These are phyloP conservation scores for Baccha elongata DNA, from an alignment of 2,888 invertebrate species.

Conservation along the genomic window DNA sequence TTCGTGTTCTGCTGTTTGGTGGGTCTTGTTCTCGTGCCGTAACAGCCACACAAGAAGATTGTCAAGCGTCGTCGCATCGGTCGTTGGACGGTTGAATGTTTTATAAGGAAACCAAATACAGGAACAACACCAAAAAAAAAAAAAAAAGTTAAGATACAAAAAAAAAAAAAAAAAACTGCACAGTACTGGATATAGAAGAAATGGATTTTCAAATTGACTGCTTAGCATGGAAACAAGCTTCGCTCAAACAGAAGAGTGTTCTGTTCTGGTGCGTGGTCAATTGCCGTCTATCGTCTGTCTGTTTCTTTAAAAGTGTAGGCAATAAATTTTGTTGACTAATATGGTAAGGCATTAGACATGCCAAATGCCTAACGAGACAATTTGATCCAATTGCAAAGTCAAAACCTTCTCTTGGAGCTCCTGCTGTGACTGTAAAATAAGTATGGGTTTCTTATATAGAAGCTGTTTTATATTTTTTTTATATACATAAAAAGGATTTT, in stretches of 20 bases:
- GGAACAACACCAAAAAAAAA: slow-evolving; percentile 34
- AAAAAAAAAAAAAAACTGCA: slow-evolving; percentile 15
- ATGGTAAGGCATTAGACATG: slow-evolving; percentile 66
- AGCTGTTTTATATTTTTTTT: not conserved
- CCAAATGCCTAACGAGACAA: slow-evolving; percentile 68
- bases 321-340: slow-evolving; percentile 71
- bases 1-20: slow-evolving; percentile 64
- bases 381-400: slow-evolving; percentile 66
- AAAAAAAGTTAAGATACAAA: slow-evolving; percentile 15
- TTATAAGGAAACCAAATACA: slow-evolving; percentile 56
- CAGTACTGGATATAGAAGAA: slow-evolving; percentile 55
- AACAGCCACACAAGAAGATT: slow-evolving; percentile 71
- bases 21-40: slow-evolving; percentile 69
- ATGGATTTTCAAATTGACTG: slow-evolving; percentile 64
- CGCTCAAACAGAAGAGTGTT: slow-evolving; percentile 38
- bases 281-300: slow-evolving; percentile 66
- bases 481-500: not conserved
- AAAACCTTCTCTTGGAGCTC: slow-evolving; percentile 19
- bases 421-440: slow-evolving; percentile 15
- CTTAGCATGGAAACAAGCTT: slow-evolving; percentile 59
- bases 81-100: slow-evolving; percentile 25
- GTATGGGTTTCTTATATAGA: not conserved
- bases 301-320: slow-evolving; percentile 60
- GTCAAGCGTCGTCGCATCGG: slow-evolving; percentile 63
- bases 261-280: slow-evolving; percentile 59